These are phyloP conservation scores for Xestobium rufovillosum DNA, from an alignment of 2,888 invertebrate genomes.

Conservation along the genomic window DNA sequence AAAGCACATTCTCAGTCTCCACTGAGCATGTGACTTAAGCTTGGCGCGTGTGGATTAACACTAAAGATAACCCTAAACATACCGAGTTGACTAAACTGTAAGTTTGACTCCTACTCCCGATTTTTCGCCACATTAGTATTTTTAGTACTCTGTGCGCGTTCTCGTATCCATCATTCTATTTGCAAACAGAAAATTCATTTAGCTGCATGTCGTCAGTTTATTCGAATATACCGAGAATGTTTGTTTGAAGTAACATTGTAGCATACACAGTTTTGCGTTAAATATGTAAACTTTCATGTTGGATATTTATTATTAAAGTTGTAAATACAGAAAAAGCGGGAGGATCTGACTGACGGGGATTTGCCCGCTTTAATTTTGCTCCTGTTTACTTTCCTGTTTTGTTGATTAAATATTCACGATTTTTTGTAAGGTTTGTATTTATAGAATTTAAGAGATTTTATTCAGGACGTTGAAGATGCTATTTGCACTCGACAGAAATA, in stretches of 20 bases:
- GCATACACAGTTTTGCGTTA: conserved; percentile 13
- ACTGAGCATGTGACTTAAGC: background rate
- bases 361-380: too few species aligned
- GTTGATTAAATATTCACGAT: too few species aligned
- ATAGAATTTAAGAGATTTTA: too few species aligned
- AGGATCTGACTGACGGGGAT: too few species aligned
- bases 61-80: conserved; percentile 1
- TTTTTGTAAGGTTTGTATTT: too few species aligned
- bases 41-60: background rate
- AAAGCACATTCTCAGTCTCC: background rate
- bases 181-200: conserved; percentile 15
- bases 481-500: too few species aligned
- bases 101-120: background rate
- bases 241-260: conserved; percentile 15
- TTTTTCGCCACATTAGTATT: background rate
- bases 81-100: background rate
- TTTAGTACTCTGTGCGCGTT: background rate
- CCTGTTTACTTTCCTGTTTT: too few species aligned
- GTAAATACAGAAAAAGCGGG: too few species aligned
- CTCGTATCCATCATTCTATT: conserved; percentile 21
- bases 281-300: conserved; percentile 2
- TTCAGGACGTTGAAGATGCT: too few species aligned
- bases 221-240: conserved; percentile 14
- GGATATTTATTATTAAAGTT: too few species aligned
- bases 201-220: conserved; percentile 11